Evolutionary conservation across 1,140 invertebrate species (phyloP), one percentile per base, ranked within the genome.

Genomic region (Euwallacea fornicatus): DNA sequence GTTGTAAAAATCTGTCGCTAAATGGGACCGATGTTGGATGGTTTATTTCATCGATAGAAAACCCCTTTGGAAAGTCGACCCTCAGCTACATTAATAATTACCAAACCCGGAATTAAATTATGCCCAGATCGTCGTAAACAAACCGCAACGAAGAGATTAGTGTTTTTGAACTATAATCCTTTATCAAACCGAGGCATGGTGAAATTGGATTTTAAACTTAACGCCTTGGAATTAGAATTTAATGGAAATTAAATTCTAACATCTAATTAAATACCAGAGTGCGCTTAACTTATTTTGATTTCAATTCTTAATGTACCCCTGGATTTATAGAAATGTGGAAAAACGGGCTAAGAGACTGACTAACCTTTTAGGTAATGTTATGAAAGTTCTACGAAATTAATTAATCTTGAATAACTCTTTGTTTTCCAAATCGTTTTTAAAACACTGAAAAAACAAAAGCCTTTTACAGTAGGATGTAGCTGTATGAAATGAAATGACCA

Each of bases 401-500:
- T 33, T 33, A 33, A 33, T 33, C 21, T 33, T 33, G 21, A 33
- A 33, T 33, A 1, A 4, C 21, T 33, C 21, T 33, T 33, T 33
- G 21, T 33, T 33, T 33, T 1, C 21, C 1, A 33, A 33, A 33
- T 33, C 21, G 21, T 33, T 33, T 33, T 33, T 33, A 33, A 33
- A 33, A 33, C 21, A 33, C 21, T 33, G 21, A 33, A 33, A 33
- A 33, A 33, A 33, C 21, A 33, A 33, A 33, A 4, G 21, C 21
- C 21, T 33, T 33, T 33, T 33, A 33, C 21, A 33, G 21, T 33
- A 33, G 21, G 21, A 33, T 33, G 21, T 33, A 33, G 13, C 16
- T 21, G 56, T 59, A 59, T 59, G 21, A 15, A 59, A 41, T 59
- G 3, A 63, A 63, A 46, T 46, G 42, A 63, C 60, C 60, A 63